These are phyloP conservation scores for Falco novaeseelandiae DNA, from an alignment of 2,797 vertebrate species.

Conservation along the genomic window DNA sequence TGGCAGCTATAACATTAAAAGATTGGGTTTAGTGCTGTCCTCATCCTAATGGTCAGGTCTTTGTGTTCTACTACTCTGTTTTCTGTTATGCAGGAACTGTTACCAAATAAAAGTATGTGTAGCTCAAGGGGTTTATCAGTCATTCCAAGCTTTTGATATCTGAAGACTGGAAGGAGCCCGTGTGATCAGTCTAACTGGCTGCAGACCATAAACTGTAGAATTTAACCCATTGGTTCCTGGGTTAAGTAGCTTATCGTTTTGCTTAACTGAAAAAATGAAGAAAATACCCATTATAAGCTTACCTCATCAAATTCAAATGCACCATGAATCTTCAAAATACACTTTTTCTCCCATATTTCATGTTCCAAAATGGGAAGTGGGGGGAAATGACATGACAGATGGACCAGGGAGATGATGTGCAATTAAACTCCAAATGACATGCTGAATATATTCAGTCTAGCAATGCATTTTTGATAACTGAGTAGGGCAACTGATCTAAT, in stretches of 20 bases:
- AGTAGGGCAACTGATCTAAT: neutral
- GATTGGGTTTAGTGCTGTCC: neutral
- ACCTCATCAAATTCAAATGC: neutral
- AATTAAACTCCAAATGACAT: neutral
- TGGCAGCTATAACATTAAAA: neutral
- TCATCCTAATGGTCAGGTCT: neutral
- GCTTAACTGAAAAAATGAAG: neutral
- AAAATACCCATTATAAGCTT: neutral
- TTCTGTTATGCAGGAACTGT: neutral
- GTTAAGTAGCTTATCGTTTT: neutral
- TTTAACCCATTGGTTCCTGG: neutral
- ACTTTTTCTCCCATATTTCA: neutral
- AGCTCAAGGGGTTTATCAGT: neutral
- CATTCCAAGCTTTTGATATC: neutral
- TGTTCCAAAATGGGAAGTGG: neutral
- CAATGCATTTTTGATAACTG: neutral
- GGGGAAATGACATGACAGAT: accelerated
- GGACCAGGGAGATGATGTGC: neutral
- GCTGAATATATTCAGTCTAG: neutral
- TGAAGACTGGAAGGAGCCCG: neutral
- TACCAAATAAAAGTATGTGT: neutral
- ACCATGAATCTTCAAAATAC: neutral
- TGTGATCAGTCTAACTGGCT: neutral
- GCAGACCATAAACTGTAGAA: neutral
- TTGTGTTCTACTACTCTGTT: neutral